A percentile compares a stretch with the other conserved stretches of the same genome.
Evolutionary conservation across 2,888 invertebrate species (phyloP).

Genomic region (Calephelis perditalis): DNA sequence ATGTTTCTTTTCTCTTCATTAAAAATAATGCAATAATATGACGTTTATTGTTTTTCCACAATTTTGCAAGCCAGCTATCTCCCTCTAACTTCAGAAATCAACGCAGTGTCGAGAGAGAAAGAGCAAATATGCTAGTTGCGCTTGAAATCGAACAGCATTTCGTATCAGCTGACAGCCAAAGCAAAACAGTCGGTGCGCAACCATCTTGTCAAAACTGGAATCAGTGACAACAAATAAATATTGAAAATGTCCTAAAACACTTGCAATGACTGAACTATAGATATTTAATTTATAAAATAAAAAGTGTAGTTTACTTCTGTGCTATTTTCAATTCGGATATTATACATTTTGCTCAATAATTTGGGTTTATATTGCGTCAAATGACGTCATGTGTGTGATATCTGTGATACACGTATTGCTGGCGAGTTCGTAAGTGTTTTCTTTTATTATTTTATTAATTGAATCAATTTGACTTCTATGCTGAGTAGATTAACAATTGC

Average conservation of each 20-base stretch:
- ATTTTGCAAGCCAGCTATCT: constrained; percentile 45
- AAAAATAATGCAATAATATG: constrained; percentile 64
- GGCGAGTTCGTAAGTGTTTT: constrained; percentile 76
- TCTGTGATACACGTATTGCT: constrained; percentile 77
- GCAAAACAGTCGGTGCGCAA: constrained; percentile 80
- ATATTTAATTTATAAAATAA: constrained; percentile 62
- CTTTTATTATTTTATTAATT: constrained; percentile 67
- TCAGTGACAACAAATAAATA: constrained; percentile 76
- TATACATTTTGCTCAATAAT: constrained; percentile 73
- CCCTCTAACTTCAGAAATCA: constrained; percentile 32
- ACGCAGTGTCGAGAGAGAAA: constrained; percentile 40
- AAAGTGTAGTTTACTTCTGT: constrained; percentile 62
- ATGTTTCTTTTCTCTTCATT: constrained; percentile 55
- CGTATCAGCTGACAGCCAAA: constrained; percentile 80
- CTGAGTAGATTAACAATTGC: constrained; percentile 44
- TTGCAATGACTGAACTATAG: constrained; percentile 66
- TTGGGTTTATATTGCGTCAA: constrained; percentile 75
- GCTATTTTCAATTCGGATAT: constrained; percentile 58
- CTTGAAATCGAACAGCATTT: constrained; percentile 58
- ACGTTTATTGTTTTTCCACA: constrained; percentile 57
- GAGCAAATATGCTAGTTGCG: constrained; percentile 36
- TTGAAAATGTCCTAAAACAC: constrained; percentile 74
- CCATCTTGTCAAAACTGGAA: constrained; percentile 79
- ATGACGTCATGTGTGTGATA: constrained; percentile 79
- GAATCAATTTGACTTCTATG: constrained; percentile 45